Evolutionary conservation across 2,888 invertebrate genomes (phyloP), one percentile per base, ranked within the genome.

Genomic region (Netelia virgata): DNA sequence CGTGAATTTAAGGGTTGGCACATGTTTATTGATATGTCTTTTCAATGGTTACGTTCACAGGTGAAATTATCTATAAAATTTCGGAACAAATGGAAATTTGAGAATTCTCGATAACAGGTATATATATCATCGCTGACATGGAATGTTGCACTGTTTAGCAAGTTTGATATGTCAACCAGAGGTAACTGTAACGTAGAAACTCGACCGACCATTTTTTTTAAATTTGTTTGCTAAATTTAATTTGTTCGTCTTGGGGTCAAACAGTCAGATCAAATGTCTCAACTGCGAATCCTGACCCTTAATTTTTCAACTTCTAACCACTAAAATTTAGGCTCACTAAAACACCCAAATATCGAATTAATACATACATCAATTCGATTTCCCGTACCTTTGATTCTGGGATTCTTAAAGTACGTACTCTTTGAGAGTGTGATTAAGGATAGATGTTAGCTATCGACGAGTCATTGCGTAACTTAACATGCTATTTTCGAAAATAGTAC

Each of bases 1-100:
- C 57, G 57, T 47, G 66, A 68, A 76, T 43, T 57, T 9, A 76
- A 6, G 50, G 11, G 68, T 77, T 77, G 77, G 77, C 77, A 77
- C 77, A 69, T 61, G 14, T 61, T 69, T 50, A 68, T 68, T 77
- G 68, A 77, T 77, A 77, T 77, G 77, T 68, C 57, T 68, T 59
- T 77, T 59, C 36, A 36, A 16, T 57, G 59, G 11, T 59, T 47
- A 55, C 59, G 28, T 36, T 59, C 57, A 18, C 50, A 43, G 61
- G 76, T 28, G 16, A 76, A 28, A 8, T 47, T 57, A 20, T 47
- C 41, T 66, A 16, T 68, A 66, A 66, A 43, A 57, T 66, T 41
- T 55, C 55, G 47, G 47, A 47, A 74, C 28, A 28, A 74, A 74
- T 43, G 47, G 53, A 66, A 47, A 47, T 66, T 64, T 50, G 20